Percentiles rank a stretch among this genome's conserved stretches.
These are phyloP conservation scores for Pterocles burchelli DNA, from an alignment of 2,113 vertebrate species.

Conservation along the genomic window DNA sequence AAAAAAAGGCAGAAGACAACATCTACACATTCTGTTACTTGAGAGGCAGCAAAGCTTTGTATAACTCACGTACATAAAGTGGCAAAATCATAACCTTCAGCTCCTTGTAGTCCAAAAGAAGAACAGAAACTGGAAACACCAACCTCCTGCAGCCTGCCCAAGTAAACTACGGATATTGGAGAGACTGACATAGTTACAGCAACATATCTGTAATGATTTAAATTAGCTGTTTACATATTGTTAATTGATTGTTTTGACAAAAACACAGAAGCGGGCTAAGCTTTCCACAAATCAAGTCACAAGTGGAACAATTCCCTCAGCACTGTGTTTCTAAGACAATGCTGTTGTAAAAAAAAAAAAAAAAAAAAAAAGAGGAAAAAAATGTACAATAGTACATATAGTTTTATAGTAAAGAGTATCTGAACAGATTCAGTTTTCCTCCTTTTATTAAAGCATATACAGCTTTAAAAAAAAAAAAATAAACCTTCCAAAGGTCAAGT, in stretches of 20 bases:
- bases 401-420: conserved; percentile 46
- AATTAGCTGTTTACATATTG: neutral
- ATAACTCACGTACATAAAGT: conserved; percentile 21
- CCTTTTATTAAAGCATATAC: conserved; percentile 63
- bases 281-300: neutral
- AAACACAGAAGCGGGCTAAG: neutral
- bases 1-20: conserved; percentile 40
- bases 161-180: neutral
- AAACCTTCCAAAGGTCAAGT: conserved; percentile 68
- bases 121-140: conserved; percentile 11
- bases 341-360: conserved; percentile 34
- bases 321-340: conserved; percentile 31
- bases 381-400: conserved; percentile 68
- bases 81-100: conserved; percentile 56
- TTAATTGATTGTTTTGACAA: neutral
- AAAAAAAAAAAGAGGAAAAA: neutral
- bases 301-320: conserved; percentile 14
- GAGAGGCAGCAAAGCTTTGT: conserved; percentile 23
- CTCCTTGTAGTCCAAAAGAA: conserved; percentile 42
- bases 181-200: neutral
- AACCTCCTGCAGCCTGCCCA: conserved; percentile 20
- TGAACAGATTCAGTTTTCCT: conserved; percentile 49
- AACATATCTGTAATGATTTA: conserved; percentile 18
- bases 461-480: conserved; percentile 55
- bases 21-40: conserved; percentile 27